phyloP scores from a whole-genome alignment of 2,888 invertebrate genomes.

The Sympetrum striolatum region DNA sequence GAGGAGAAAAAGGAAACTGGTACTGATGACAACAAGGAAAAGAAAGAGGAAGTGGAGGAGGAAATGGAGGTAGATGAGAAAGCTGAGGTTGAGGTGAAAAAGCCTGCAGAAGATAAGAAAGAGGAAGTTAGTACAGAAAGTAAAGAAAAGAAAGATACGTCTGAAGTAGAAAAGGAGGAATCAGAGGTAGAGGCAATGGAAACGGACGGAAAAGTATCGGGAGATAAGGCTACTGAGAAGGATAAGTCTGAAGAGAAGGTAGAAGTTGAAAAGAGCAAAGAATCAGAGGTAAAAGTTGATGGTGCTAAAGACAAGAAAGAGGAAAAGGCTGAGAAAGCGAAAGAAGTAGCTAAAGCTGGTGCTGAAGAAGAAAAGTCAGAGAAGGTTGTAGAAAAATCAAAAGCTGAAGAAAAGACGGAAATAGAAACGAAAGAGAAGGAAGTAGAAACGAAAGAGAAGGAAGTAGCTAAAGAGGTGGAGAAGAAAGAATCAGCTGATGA shows the following conservation, averaged over 20 bases:
- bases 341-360: conserved; percentile 52
- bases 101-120: neutral
- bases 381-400: conserved; percentile 51
- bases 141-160: conserved; percentile 64
- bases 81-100: neutral
- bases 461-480: neutral
- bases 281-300: neutral
- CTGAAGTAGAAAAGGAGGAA: conserved; percentile 57
- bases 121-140: conserved; percentile 49
- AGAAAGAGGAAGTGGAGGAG: neutral
- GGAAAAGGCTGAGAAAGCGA: conserved; percentile 46
- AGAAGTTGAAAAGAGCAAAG: conserved; percentile 42
- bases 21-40: neutral
- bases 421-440: conserved; percentile 46
- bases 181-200: conserved; percentile 53
- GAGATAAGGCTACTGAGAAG: conserved; percentile 48
- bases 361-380: conserved; percentile 57
- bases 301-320: conserved; percentile 29
- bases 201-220: conserved; percentile 57
- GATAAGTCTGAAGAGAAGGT: conserved; percentile 45
- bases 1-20: neutral
- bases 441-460: neutral
- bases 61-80: neutral
- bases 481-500: conserved; percentile 45
- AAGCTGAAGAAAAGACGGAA: conserved; percentile 49